Evolutionary conservation across 2,113 vertebrate genomes (phyloP).

Genomic region (Ptyas mucosa): DNA sequence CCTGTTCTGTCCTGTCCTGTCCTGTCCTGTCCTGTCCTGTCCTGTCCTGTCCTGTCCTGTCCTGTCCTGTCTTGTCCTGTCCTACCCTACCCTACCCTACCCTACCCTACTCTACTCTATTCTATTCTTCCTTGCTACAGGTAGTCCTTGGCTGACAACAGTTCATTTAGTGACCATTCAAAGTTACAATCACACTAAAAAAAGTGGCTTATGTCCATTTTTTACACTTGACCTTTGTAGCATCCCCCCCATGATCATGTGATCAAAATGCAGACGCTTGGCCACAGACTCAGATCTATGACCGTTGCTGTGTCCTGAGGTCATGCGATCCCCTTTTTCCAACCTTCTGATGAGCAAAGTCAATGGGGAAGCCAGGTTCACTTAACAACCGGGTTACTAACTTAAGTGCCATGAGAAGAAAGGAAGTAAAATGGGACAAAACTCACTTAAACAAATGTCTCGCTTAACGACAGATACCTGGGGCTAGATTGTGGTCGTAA

Average conservation of each 20-base stretch:
- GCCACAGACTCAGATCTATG: background rate
- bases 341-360: background rate
- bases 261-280: background rate
- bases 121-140: background rate
- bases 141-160: background rate
- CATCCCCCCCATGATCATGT: background rate
- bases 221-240: background rate
- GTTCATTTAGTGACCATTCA: background rate
- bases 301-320: background rate
- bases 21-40: no score
- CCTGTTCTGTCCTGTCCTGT: no score
- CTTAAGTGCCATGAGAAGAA: background rate
- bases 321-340: background rate
- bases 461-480: background rate
- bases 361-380: background rate
- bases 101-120: no score
- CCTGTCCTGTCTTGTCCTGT: no score
- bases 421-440: background rate
- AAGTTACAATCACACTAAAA: background rate
- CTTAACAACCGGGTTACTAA: background rate
- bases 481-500: background rate
- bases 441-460: background rate
- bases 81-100: no score
- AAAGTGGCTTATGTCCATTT: background rate
- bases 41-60: accelerated